Conservation (phyloP, 2,888 invertebrate genomes). For the Galerucella pusilla region DNA sequence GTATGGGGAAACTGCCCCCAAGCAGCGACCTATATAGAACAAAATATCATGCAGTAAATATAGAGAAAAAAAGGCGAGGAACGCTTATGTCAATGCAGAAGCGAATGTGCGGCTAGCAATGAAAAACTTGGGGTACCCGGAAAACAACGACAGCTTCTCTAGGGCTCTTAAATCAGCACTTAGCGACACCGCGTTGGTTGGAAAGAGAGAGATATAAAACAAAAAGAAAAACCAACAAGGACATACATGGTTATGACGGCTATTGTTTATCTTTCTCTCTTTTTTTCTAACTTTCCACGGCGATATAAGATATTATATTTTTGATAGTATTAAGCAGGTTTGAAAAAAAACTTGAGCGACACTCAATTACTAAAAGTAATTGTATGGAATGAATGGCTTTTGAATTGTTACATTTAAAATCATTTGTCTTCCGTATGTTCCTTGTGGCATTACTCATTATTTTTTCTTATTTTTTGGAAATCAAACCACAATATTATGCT, state of each 20-base stretch:
- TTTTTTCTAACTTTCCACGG: slow-evolving; percentile 3
- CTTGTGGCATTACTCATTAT: too few species aligned
- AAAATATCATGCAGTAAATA: neutral
- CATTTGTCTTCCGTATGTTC: too few species aligned
- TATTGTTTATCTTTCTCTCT: slow-evolving; percentile 28
- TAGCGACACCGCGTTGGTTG: slow-evolving; percentile 10
- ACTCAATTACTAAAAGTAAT: neutral
- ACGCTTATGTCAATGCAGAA: slow-evolving; percentile 12
- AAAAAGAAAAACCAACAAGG: slow-evolving; percentile 16
- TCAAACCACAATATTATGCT: too few species aligned
- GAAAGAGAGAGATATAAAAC: slow-evolving; percentile 12
- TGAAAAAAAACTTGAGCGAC: neutral
- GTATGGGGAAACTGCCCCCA: neutral
- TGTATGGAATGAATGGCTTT: neutral
- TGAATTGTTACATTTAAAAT: too few species aligned
- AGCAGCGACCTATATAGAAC: neutral
- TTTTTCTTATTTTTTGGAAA: too few species aligned
- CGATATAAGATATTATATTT: slow-evolving; percentile 20
- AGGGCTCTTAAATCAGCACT: slow-evolving; percentile 46
- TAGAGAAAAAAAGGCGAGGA: slow-evolving; percentile 6
- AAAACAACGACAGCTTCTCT: slow-evolving; percentile 44
- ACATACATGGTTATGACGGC: slow-evolving; percentile 30
- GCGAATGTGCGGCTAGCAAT: slow-evolving; percentile 42
- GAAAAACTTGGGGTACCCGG: slow-evolving; percentile 43
- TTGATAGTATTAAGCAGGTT: slow-evolving; percentile 27